These are phyloP conservation scores for Actenoides lindsayi DNA, from an alignment of 2,113 vertebrate species.

Conservation along the genomic window DNA sequence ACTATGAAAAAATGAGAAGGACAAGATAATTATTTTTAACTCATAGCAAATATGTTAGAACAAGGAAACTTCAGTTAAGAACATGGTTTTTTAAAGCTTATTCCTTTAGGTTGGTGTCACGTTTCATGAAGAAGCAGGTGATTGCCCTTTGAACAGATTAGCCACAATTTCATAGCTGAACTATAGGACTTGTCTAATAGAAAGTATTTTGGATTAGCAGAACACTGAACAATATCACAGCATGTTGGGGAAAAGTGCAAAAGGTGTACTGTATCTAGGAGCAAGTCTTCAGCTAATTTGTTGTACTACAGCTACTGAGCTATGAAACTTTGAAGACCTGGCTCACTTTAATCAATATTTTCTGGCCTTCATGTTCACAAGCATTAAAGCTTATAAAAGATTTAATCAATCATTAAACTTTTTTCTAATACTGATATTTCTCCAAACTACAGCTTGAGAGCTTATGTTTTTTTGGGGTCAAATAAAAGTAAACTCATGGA, in stretches of 20 bases:
- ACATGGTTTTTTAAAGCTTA: not conserved
- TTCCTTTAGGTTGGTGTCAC: not conserved
- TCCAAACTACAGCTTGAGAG: not conserved
- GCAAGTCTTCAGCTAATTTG: not conserved
- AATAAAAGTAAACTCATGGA: not conserved
- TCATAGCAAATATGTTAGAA: not conserved
- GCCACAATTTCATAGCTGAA: not conserved
- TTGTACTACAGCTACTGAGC: not conserved
- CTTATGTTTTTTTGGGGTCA: not conserved
- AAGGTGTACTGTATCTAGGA: not conserved
- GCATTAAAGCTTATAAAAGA: not conserved
- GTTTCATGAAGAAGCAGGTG: not conserved
- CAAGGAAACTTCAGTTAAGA: not conserved
- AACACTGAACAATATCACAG: not conserved
- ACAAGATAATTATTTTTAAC: not conserved
- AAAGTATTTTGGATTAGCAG: not conserved
- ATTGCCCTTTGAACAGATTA: not conserved
- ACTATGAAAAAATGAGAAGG: not conserved
- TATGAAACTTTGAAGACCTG: not conserved
- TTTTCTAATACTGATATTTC: not conserved
- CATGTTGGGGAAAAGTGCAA: not conserved
- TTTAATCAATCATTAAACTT: not conserved
- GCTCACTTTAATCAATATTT: not conserved
- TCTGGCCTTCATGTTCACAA: not conserved
- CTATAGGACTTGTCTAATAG: not conserved